Evolutionary conservation across 2,888 invertebrate genomes (phyloP), one percentile per base, ranked within the genome.

Genomic region (Choristoneura rosaceana): DNA sequence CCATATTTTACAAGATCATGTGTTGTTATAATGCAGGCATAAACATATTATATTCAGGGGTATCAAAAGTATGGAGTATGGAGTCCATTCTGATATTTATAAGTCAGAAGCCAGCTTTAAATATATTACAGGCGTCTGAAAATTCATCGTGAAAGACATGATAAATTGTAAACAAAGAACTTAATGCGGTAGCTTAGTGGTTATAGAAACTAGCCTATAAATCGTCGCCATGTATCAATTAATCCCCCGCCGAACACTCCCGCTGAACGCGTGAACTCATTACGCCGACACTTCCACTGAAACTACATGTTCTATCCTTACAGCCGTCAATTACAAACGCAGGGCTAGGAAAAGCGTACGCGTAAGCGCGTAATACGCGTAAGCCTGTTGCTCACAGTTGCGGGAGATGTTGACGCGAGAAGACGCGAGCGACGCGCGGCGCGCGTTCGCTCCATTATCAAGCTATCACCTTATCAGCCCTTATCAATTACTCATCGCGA

Each of bases 401-500:
- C 81, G 84, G 83, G 87, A 85, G 91, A 92, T 91, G 92, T 86
- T 87, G 90, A 77, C 78, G 79, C 79, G 87, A 79, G 75, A 82
- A 88, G 88, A 85, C 90, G 91, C 84, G 74, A 7, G 80, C 76
- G 77, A 80, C 79, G 80, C 81, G 81, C 76, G 76, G 78, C 74
- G 78, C 80, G 80, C 81, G 78, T 77, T 75, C 77, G 75, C 63
- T 62, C 78, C 77, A 80, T 86, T 90, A 91, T 90, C 88, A 83
- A 33, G 15, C 55, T 68, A 71, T 71, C 71, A 50, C 82, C 84
- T 92, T 93, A 93, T 93, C 92, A 90, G 81, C 84, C 85, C 87
- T 90, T 92, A 93, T 92, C 93, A 89, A 69, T 83, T 84, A 87
- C 87, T 84, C 90, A 91, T 91, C 92, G 93, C 93, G 85, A 92